Percentiles rank a stretch among this genome's conserved stretches.
Conservation (phyloP, 2,888 invertebrate species). For the Gandaritis pyraliata region DNA sequence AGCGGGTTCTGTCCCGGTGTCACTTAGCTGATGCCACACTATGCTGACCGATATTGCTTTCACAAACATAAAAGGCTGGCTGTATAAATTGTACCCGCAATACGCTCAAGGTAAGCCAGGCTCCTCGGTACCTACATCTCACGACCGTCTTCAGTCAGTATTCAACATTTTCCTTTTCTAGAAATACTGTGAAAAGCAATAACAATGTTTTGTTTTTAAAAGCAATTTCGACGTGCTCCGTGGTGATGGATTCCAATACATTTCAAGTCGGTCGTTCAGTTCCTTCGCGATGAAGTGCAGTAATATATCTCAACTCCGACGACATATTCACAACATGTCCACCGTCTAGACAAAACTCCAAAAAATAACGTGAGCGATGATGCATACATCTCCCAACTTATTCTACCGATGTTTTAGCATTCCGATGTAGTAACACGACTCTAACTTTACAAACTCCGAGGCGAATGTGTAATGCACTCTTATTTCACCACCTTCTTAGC, state of each 20-base stretch:
- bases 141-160: neutral
- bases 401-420: slow-evolving; percentile 50
- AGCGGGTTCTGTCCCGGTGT: slow-evolving; percentile 19
- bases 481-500: slow-evolving; percentile 39
- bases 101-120: neutral
- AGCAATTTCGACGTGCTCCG: neutral
- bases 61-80: slow-evolving; percentile 11
- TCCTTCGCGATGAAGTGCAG: neutral
- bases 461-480: slow-evolving; percentile 63
- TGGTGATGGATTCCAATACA: neutral
- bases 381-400: slow-evolving; percentile 26
- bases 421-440: slow-evolving; percentile 54
- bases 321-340: slow-evolving; percentile 14
- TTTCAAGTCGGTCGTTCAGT: neutral
- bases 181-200: neutral
- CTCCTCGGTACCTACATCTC: neutral
- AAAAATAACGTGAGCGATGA: slow-evolving; percentile 13
- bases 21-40: slow-evolving; percentile 29
- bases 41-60: slow-evolving; percentile 28
- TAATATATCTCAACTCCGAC: slow-evolving; percentile 2
- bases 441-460: slow-evolving; percentile 54
- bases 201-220: neutral
- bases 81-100: slow-evolving; percentile 14
- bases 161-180: neutral
- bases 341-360: slow-evolving; percentile 18